These are phyloP conservation scores for Palythoa grandiflora DNA, from an alignment of 92 coral and sea anemone species.

Conservation along the genomic window DNA sequence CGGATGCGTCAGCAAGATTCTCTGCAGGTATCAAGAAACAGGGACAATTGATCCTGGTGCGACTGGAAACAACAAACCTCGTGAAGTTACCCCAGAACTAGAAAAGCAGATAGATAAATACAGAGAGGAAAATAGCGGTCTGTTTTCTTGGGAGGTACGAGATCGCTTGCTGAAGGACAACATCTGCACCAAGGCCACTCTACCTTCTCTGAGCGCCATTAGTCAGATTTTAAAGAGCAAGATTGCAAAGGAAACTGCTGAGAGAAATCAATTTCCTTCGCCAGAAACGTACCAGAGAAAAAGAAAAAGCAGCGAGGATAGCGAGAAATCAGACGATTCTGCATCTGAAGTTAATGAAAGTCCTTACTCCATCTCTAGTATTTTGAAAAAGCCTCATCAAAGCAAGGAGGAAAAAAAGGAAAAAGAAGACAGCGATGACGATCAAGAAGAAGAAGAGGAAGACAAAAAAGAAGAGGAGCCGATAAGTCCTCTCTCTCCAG, in stretches of 20 bases:
- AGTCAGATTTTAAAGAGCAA: conserved; percentile 89
- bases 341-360: conserved; percentile 28
- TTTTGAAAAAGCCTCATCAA: conserved; percentile 37
- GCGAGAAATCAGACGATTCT: conserved; percentile 21
- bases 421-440: conserved; percentile 32
- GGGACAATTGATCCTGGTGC: conserved; percentile 98
- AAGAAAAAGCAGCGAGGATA: conserved; percentile 57
- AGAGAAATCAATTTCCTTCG: conserved; percentile 69
- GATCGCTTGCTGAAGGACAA: conserved; percentile 87
- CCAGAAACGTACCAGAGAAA: conserved; percentile 60
- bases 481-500: conserved; percentile 57
- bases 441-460: conserved; percentile 35
- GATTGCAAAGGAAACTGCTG: conserved; percentile 77
- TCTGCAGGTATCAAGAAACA: conserved; percentile 96
- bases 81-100: conserved; percentile 91
- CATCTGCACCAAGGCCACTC: conserved; percentile 84
- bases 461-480: conserved; percentile 36
- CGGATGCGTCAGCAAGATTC: conserved; percentile 97
- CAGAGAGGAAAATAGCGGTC: conserved; percentile 82
- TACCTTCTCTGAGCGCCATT: conserved; percentile 92
- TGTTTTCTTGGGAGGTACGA: conserved; percentile 96
- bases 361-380: conserved; percentile 42
- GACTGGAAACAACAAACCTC: conserved; percentile 75
- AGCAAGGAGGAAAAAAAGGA: conserved; percentile 45
- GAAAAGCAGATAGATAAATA: conserved; percentile 91